Evolutionary conservation across 2,797 vertebrate genomes (phyloP).

Genomic region (Anisognathus igniventris): DNA sequence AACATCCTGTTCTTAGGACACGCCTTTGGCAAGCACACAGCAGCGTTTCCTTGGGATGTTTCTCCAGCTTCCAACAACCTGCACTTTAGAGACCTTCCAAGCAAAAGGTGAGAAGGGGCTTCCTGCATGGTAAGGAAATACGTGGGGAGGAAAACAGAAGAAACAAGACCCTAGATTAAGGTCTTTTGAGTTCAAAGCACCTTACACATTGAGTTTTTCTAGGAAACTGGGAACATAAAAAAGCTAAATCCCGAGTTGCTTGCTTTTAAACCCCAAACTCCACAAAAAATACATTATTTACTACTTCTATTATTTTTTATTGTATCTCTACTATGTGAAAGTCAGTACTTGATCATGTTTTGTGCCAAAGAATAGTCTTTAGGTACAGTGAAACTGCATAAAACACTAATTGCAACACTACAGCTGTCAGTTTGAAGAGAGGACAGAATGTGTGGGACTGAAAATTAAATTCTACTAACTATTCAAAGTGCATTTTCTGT

Average conservation of each 20-base stretch:
- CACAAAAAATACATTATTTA: background rate
- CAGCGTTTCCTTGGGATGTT: background rate
- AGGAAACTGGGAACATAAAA: background rate
- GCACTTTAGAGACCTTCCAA: background rate
- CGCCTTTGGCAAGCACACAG: rapidly evolving
- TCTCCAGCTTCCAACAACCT: background rate
- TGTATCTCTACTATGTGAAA: background rate
- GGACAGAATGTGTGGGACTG: background rate
- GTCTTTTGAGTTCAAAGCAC: background rate
- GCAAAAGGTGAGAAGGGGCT: background rate
- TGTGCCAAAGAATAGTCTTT: background rate
- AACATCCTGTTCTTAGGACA: background rate
- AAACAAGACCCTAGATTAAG: background rate
- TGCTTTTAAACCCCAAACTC: background rate
- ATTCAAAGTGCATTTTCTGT: background rate
- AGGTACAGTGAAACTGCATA: background rate
- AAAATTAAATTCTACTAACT: background rate
- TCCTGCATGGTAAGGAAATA: background rate
- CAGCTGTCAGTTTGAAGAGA: background rate
- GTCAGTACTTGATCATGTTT: background rate
- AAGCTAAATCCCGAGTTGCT: background rate
- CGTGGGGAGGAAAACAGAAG: background rate
- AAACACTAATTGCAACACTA: background rate
- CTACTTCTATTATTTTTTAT: background rate
- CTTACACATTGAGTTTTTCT: background rate